phyloP scores from a whole-genome alignment of 2,113 vertebrate genomes.

The Lasiurus borealis region DNA sequence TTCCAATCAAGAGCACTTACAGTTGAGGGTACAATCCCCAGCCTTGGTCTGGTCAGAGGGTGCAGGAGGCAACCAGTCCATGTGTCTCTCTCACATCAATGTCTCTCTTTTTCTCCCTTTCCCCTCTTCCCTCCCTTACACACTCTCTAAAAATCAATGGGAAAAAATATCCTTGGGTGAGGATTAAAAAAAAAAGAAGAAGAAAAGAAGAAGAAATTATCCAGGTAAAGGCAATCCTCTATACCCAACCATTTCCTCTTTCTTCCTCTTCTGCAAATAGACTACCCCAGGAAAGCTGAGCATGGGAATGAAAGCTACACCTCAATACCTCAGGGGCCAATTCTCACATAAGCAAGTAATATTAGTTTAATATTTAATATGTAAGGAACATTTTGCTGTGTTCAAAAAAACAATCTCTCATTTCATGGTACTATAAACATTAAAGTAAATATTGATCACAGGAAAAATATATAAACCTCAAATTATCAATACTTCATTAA shows the following conservation, averaged over 20 bases:
- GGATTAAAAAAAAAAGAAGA: no score
- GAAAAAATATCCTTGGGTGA: no score
- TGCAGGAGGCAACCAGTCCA: no score
- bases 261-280: background rate
- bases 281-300: background rate
- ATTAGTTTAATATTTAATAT: constrained; percentile 45
- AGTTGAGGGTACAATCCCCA: no score
- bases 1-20: no score
- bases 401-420: constrained; percentile 17
- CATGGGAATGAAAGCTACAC: background rate
- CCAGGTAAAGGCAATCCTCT: background rate
- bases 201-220: constrained; percentile 1
- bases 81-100: no score
- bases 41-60: no score
- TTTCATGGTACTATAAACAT: constrained; percentile 31
- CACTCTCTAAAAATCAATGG: no score
- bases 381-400: background rate
- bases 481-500: constrained; percentile 47
- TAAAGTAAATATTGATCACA: constrained; percentile 37
- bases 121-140: no score
- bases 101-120: no score
- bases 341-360: constrained; percentile 20
- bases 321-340: background rate
- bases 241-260: background rate
- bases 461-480: constrained; percentile 5